Conservation (phyloP, 2,797 vertebrate genomes). For the Thaleichthys pacificus region DNA sequence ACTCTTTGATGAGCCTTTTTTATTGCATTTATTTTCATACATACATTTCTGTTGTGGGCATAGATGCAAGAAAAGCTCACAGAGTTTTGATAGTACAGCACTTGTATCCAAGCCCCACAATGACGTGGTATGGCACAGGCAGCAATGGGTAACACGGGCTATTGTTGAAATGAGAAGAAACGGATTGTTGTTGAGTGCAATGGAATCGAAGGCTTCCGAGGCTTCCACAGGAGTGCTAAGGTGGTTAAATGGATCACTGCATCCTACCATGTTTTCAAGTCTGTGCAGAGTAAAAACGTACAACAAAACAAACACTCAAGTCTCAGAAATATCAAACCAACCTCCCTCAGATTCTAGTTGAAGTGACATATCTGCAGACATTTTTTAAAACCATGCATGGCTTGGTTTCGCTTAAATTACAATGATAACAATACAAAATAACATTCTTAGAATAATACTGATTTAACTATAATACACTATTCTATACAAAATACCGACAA, state of each 20-base stretch:
- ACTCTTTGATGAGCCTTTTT: conserved; percentile 78
- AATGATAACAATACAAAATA: conserved; percentile 77
- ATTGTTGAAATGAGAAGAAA: conserved; percentile 49
- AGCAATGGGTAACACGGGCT: conserved; percentile 56
- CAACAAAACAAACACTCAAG: conserved; percentile 50
- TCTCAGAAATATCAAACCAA: conserved; percentile 62
- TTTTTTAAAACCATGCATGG: conserved; percentile 73
- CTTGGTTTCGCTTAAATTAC: conserved; percentile 85
- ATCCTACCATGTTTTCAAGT: conserved; percentile 68
- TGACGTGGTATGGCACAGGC: conserved; percentile 73
- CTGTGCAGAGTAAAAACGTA: conserved; percentile 56
- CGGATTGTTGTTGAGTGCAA: conserved; percentile 54
- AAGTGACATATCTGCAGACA: conserved; percentile 57
- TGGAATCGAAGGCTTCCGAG: conserved; percentile 67
- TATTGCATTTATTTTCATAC: conserved; percentile 78
- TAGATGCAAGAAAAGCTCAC: conserved; percentile 66
- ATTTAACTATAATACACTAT: conserved; percentile 86
- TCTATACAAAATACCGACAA: conserved; percentile 75
- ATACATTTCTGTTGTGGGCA: conserved; percentile 74
- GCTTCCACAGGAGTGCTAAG: conserved; percentile 56
- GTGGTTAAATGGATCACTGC: conserved; percentile 51
- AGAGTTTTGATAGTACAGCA: conserved; percentile 63
- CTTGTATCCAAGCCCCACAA: conserved; percentile 67
- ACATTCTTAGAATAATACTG: conserved; percentile 85
- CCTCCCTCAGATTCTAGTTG: conserved; percentile 60